Base-by-base conservation (phyloP, 2,113 vertebrate species). In the Pelusios castaneus region DNA sequence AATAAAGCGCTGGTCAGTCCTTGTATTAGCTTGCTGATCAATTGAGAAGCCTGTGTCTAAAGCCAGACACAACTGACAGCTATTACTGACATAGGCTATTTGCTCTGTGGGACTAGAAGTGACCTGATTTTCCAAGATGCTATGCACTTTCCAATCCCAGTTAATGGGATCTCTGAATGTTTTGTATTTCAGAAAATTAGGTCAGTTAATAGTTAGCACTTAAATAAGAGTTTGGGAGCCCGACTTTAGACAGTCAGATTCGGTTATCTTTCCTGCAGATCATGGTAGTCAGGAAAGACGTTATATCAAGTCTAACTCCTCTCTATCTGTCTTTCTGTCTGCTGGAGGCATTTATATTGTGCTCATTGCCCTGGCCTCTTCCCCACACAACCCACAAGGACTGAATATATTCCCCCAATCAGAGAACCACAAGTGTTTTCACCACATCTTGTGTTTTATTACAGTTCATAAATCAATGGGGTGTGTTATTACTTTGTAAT, bases 401-500 rank as follows among this genome's bases (percentile, higher is more conserved):
- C 41, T 43, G 43, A 86, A 67, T 45, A 3, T 52, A 43, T 43
- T 31, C 79, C 13, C 60, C 49, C 2, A 16, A 13, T 76, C 2
- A 1, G 10, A 76, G 73, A 45, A 45, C 25, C 43, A 54, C 70
- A 80, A 85, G 43, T 43, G 73, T 76, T 45, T 45, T 27, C 41
- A 76, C 73, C 43, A 43, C 7, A 8, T 82, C 43, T 31, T 54
- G 24, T 8, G 84, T 55, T 10, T 91, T 54, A 13, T 77, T 6
- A 0, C 87, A 89, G 54, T 55, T 77, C 63, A 31, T 80, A 73
- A 95, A 87, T 93, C 88, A 94, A 10, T 70, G 2, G 45, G 49
- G 1, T 87, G 17, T 90, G 92, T 95, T 92, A 95, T 85, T 73
- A 87, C 84, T 47, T 94, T 91, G 88, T 92, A 96, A 96, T 96